These are phyloP conservation scores for Meloidogyne floridensis DNA, from an alignment of 1,140 invertebrate species.

Conservation along the genomic window DNA sequence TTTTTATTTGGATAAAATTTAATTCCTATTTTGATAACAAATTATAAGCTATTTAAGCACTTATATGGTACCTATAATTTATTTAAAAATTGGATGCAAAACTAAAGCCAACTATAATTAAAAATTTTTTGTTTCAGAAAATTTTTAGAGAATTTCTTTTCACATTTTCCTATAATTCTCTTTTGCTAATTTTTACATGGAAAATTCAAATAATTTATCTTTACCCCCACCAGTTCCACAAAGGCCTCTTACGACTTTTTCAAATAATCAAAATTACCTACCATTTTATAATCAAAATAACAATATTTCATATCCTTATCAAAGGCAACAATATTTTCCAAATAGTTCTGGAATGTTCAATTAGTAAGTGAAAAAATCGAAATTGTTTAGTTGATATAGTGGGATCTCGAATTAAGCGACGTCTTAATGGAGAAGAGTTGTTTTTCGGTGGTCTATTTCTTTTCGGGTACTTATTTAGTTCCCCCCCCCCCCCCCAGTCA, in stretches of 20 bases:
- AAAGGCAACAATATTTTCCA: background rate
- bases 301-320: background rate
- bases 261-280: background rate
- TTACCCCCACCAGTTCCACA: background rate
- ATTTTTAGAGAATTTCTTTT: background rate
- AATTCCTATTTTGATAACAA: too few species aligned
- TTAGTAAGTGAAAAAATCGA: background rate
- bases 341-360: background rate
- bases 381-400: too few species aligned
- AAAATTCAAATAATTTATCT: background rate
- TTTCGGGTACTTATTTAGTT: too few species aligned
- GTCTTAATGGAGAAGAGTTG: too few species aligned
- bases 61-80: too few species aligned
- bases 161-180: background rate
- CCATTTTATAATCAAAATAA: background rate
- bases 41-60: too few species aligned
- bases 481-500: too few species aligned
- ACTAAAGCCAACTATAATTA: too few species aligned
- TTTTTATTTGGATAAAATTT: too few species aligned
- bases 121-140: background rate
- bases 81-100: too few species aligned
- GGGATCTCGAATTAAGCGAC: too few species aligned
- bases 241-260: background rate
- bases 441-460: too few species aligned
- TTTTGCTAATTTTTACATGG: background rate